Evolutionary conservation across 2,888 invertebrate genomes (phyloP), one percentile per base, ranked within the genome.

Genomic region (Drosophila histrio): DNA sequence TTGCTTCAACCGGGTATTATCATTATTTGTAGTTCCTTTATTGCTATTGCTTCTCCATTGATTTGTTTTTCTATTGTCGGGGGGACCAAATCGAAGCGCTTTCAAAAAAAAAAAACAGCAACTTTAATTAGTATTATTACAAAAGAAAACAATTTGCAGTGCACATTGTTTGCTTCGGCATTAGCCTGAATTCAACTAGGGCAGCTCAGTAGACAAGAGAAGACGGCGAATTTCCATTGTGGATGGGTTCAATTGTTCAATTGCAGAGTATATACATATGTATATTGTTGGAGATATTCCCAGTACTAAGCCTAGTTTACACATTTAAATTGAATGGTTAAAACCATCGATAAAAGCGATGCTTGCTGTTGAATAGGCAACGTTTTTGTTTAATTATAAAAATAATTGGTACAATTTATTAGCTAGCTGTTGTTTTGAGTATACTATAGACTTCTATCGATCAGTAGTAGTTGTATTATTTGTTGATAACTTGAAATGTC

Each of bases 61-160:
- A 80, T 83, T 77, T 83, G 56, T 13, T 50, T 39, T 26, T 50
- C 9, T 15, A 19, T 47, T 49, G 54, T 44, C 49, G 22, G 21
- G 4, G 36, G 46, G 6, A 28, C 24, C 54, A 34, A 77, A 64
- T 69, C 54, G 56, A 62, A 62, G 60, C 26, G 34, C 46, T 28
- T 22, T 39, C 47, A 28, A 52, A 47, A 68, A 59, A 46, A 64
- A 61, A 59, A 36, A 57, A 60, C 52, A 38, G 53, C 56, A 67
- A 77, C 70, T 79, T 79, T 85, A 82, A 82, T 82, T 87, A 82
- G 86, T 85, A 74, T 82, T 72, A 72, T 83, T 83, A 81, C 79
- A 66, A 85, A 79, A 57, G 71, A 82, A 83, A 82, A 86, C 83
- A 82, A 87, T 82, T 86, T 70, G 71, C 66, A 72, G 68, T 68